Evolutionary conservation across 1,140 invertebrate genomes (phyloP), one percentile per base, ranked within the genome.

Genomic region (Drosophila parabipectinata): DNA sequence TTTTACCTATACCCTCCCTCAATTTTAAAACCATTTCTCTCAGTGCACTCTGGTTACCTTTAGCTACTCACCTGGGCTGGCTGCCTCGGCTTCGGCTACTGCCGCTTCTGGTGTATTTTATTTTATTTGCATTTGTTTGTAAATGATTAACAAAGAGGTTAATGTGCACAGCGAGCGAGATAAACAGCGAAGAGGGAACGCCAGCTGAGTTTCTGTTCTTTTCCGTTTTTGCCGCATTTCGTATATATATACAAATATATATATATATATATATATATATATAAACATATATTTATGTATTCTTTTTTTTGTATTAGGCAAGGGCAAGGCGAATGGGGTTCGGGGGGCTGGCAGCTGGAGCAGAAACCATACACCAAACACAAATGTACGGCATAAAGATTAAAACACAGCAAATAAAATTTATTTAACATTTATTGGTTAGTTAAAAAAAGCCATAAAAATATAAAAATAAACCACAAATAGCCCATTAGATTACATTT

Each of bases 121-220:
- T 88, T 83, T 87, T 78, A 83, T 87, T 87, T 88, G 79, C 82
- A 87, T 87, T 89, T 87, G 82, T 87, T 87, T 88, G 81, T 83
- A 88, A 87, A 87, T 87, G 83, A 87, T 87, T 87, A 88, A 89
- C 74, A 87, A 89, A 89, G 82, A 87, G 82, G 83, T 87, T 87
- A 88, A 89, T 89, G 83, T 87, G 82, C 74, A 82, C 63, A 56
- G 56, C 61, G 76, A 58, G 53, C 55, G 50, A 67, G 71, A 74
- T 71, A 80, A 77, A 69, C 67, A 83, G 80, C 77, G 52, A 73
- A 58, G 54, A 57, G 73, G 69, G 58, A 61, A 48, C 21, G 52
- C 71, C 62, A 69, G 59, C 71, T 63, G 56, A 64, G 67, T 54
- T 67, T 64, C 34, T 8, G 41, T 44, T 14, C 41, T 44, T 44